A percentile compares a stretch with the other conserved stretches of the same genome.
phyloP scores from a whole-genome alignment of 2,797 vertebrate species.

The Morus bassanus region DNA sequence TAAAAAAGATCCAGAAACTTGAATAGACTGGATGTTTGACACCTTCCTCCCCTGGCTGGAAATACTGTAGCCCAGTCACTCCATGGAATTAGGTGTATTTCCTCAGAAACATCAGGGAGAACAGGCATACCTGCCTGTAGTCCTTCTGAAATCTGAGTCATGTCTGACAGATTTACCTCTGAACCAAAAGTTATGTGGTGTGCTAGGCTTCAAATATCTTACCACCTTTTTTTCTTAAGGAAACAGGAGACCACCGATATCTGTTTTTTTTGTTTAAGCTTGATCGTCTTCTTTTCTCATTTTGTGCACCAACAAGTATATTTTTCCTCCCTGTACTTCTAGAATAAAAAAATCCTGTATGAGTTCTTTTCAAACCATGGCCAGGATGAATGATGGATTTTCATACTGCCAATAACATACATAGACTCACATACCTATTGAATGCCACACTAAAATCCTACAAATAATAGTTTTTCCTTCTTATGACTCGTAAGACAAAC shows the following conservation, averaged over 20 bases:
- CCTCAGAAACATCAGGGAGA: background rate
- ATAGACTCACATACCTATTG: background rate
- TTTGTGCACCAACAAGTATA: background rate
- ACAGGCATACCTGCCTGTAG: background rate
- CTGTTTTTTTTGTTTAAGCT: background rate
- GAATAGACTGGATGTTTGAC: background rate
- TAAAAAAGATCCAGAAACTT: background rate
- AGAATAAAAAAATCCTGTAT: background rate
- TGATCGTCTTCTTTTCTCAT: background rate
- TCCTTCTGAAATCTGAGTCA: background rate
- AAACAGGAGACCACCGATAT: background rate
- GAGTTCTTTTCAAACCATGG: background rate
- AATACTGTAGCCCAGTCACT: background rate
- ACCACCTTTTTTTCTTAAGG: background rate
- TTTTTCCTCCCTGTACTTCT: background rate
- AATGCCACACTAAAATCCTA: background rate
- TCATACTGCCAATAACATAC: background rate
- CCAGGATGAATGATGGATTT: background rate
- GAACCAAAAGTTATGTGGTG: background rate
- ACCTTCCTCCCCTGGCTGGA: background rate
- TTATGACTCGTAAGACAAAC: background rate
- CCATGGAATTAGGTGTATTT: background rate
- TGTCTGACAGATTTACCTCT: background rate
- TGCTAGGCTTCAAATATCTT: background rate
- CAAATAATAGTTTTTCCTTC: background rate